phyloP scores from a whole-genome alignment of 1,140 invertebrate genomes.

The Frieseomelitta varia region DNA sequence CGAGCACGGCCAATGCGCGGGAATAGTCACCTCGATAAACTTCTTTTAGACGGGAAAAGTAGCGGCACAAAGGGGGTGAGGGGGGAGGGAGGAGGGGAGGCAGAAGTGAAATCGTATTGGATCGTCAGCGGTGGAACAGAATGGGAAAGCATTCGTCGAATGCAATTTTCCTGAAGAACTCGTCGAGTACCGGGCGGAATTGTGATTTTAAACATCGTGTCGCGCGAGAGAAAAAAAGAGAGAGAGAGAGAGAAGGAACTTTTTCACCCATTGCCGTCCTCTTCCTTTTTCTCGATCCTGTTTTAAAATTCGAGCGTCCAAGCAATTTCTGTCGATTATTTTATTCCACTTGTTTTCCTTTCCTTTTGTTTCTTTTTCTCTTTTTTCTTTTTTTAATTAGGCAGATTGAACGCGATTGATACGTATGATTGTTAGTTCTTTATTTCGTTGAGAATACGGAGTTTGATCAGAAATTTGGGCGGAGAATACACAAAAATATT shows the following conservation, averaged over 20 bases:
- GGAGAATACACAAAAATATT: too few relatives aligned
- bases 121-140: slow-evolving; percentile 40
- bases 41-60: slow-evolving; percentile 33
- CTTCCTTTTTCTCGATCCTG: not conserved
- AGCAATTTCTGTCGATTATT: not conserved
- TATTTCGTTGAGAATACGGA: too few relatives aligned
- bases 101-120: slow-evolving; percentile 35
- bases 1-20: slow-evolving; percentile 14
- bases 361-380: not conserved
- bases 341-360: not conserved
- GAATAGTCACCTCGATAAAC: slow-evolving; percentile 45
- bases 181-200: slow-evolving; percentile 39
- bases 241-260: not conserved
- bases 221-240: not conserved
- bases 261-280: not conserved
- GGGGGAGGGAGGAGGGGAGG: not conserved
- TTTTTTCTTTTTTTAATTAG: not conserved
- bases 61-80: not conserved
- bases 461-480: too few relatives aligned
- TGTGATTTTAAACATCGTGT: slow-evolving; percentile 55
- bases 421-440: too few relatives aligned
- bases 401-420: too few relatives aligned
- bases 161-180: slow-evolving; percentile 51
- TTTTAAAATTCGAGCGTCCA: slow-evolving; percentile 13
- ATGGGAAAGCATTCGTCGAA: slow-evolving; percentile 49